phyloP scores from a whole-genome alignment of 2,113 vertebrate genomes.

The Typhlomys cinereus region DNA sequence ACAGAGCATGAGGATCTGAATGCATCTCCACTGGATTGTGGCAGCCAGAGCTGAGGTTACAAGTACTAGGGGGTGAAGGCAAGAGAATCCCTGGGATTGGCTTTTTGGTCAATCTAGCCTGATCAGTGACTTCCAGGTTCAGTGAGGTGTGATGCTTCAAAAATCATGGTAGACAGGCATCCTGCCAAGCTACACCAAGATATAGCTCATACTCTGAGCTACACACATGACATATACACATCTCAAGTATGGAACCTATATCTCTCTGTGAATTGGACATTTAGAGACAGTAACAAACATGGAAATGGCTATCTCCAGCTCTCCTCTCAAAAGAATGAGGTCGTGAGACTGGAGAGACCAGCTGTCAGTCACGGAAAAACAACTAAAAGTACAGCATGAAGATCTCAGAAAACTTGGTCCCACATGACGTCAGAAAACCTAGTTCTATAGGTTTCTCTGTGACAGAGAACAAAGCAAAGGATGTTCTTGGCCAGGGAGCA shows the following conservation, averaged over 20 bases:
- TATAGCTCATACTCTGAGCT: neutral
- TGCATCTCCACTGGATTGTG: neutral
- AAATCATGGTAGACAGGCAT: too few relatives aligned
- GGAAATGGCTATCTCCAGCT: neutral
- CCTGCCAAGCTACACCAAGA: neutral
- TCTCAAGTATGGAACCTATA: neutral
- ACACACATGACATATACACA: neutral
- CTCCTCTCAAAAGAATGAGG: slow-evolving; percentile 25
- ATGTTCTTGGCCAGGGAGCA: slow-evolving; percentile 23
- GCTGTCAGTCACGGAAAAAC: neutral
- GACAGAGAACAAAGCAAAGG: neutral
- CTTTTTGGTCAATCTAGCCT: too few relatives aligned
- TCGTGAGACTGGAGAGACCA: neutral
- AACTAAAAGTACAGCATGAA: neutral
- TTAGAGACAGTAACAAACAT: neutral
- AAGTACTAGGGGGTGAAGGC: neutral
- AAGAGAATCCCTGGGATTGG: neutral
- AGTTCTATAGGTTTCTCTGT: too few relatives aligned
- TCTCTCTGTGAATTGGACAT: neutral
- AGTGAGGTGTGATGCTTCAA: neutral
- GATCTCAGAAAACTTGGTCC: neutral
- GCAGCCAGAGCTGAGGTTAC: too few relatives aligned
- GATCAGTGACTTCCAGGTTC: neutral
- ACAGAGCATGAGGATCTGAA: too few relatives aligned
- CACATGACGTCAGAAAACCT: neutral